Base-by-base conservation (phyloP, 2,797 vertebrate genomes). In the Gouania willdenowi region DNA sequence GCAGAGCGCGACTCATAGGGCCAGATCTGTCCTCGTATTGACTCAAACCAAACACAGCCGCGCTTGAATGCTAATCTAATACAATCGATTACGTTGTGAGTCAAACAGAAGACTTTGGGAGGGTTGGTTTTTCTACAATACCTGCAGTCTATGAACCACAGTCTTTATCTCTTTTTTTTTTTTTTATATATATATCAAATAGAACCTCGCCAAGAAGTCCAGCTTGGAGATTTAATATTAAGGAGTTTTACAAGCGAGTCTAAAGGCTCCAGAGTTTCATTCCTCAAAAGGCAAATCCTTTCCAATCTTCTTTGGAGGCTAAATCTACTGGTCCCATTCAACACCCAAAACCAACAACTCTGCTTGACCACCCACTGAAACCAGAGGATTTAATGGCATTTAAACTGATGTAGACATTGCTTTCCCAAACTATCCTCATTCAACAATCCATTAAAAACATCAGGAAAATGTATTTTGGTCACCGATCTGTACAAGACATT, bases 291-390 rank as follows among this genome's bases (percentile, higher is more conserved):
- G 31, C 25, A 79, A 79, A 82, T 79, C 83, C 70, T 46, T 65
- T 11, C 40, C 74, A 84, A 71, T 78, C 74, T 82, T 50, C 74
- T 75, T 66, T 67, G 14, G 59, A 38, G 58, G 59, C 10, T 45
- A 71, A 83, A 77, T 71, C 78, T 66, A 59, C 44, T 34, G 38
- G 62, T 46, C 41, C 41, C 69, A 60, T 31, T 81, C 74, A n/a
- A 63, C 74, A 77, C 78, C 74, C 75, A 75, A 75, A 72, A 57
- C 60, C 12, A 83, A 73, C 66, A 80, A 78, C 61, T 68, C 60
- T 66, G 70, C 37, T 29, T 5, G 32, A 42, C 39, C 67, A 59
- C 44, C 39, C 50, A 63, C 58, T 60, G 28, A 54, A 53, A 42
- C 45, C 54, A 30, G n/a, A 32, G 34, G 61, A 39, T 65, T 62